A percentile compares a stretch with the other conserved stretches of the same genome.
Evolutionary conservation across 2,888 invertebrate species (phyloP).

Genomic region (Nesidiocoris tenuis): DNA sequence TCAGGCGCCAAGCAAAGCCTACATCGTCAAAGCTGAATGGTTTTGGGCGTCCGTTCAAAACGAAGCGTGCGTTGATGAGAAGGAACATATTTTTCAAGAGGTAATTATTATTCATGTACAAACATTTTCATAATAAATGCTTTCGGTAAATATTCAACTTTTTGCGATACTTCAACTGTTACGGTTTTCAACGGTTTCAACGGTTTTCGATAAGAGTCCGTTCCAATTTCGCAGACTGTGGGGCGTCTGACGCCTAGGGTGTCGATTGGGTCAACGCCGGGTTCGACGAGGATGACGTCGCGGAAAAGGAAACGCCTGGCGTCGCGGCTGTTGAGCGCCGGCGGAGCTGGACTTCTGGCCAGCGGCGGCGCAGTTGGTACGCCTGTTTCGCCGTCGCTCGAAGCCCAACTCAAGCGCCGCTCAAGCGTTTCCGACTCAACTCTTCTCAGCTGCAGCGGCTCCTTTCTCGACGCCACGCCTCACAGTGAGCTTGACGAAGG

Average conservation of each 20-base stretch:
- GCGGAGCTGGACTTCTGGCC: constrained; percentile 54
- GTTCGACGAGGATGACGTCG: constrained; percentile 60
- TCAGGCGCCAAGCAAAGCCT: constrained; percentile 69
- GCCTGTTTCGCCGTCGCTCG: constrained; percentile 29
- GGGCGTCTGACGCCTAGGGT: constrained; percentile 43
- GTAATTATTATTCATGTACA: too few species aligned
- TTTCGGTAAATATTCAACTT: too few species aligned
- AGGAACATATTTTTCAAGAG: constrained; percentile 83
- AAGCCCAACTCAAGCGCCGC: constrained; percentile 64
- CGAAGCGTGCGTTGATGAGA: constrained; percentile 88
- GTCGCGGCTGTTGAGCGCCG: constrained; percentile 52
- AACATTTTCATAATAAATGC: not conserved
- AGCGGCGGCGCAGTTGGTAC: constrained; percentile 12
- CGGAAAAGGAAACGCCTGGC: constrained; percentile 65
- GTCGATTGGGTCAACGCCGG: constrained; percentile 47
- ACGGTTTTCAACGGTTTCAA: too few species aligned
- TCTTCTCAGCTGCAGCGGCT: constrained; percentile 79
- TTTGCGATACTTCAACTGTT: too few species aligned
- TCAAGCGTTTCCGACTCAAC: constrained; percentile 85
- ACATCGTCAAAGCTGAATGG: constrained; percentile 90
- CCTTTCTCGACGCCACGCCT: constrained; percentile 84
- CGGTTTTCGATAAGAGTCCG: too few species aligned
- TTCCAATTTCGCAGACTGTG: constrained; percentile 44
- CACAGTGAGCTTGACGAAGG: constrained; percentile 44
- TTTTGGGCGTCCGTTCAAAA: constrained; percentile 98